Conservation (phyloP, 2,888 invertebrate genomes). For the Caprella mutica region DNA sequence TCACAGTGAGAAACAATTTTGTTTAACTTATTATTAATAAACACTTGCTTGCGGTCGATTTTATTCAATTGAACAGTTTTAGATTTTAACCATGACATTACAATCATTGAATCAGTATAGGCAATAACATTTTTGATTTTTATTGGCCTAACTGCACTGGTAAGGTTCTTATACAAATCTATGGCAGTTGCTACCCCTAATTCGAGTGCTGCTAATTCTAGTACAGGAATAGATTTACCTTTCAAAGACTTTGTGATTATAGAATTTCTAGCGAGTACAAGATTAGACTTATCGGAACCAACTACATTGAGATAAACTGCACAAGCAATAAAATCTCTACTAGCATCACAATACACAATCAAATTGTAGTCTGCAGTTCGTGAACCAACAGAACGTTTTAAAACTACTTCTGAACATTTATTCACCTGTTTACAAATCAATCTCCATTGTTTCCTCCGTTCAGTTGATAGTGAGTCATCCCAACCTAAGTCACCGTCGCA, state of each 20-base stretch:
- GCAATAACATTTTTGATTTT: too few species aligned
- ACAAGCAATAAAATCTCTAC: background rate
- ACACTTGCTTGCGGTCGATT: too few species aligned
- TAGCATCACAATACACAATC: background rate
- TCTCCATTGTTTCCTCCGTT: background rate
- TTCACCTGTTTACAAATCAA: background rate
- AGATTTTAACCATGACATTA: too few species aligned
- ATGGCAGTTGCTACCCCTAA: background rate
- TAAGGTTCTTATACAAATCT: background rate
- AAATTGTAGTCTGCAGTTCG: background rate
- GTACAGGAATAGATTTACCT: background rate
- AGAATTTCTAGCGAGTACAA: background rate
- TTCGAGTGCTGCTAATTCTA: background rate
- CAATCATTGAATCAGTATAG: too few species aligned
- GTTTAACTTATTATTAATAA: too few species aligned
- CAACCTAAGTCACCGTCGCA: background rate
- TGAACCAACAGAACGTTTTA: background rate
- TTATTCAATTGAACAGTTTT: too few species aligned
- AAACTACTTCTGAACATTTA: background rate
- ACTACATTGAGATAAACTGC: background rate
- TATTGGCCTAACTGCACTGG: background rate
- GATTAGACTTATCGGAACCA: background rate
- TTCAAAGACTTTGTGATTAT: background rate
- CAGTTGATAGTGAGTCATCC: background rate
- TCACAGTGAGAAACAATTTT: too few species aligned